Evolutionary conservation across 2,888 invertebrate genomes (phyloP).

Genomic region (Gibbula magus): DNA sequence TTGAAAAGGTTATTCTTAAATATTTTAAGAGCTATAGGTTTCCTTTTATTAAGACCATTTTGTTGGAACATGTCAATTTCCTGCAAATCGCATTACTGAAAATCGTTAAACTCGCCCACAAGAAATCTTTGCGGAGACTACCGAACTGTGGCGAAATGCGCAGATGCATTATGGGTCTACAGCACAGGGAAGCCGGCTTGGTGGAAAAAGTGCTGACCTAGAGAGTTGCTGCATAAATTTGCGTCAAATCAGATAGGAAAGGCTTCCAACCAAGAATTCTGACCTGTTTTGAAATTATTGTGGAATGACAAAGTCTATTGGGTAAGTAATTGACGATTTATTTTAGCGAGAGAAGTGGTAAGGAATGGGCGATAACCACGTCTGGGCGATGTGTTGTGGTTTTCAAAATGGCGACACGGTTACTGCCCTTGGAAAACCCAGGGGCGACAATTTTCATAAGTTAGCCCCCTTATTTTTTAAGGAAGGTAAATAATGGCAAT

Average conservation of each 20-base stretch:
- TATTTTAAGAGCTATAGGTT: too few species aligned
- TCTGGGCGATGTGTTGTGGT: slow-evolving; percentile 25
- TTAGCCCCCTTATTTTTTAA: slow-evolving; percentile 21
- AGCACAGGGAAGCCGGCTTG: slow-evolving; percentile 14
- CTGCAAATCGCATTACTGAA: too few species aligned
- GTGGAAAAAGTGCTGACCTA: slow-evolving; percentile 16
- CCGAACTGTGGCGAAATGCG: not conserved
- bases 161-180: slow-evolving; percentile 23
- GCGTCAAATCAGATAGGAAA: not conserved
- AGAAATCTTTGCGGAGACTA: not conserved
- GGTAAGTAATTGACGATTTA: slow-evolving; percentile 3
- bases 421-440: slow-evolving; percentile 51
- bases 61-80: not conserved
- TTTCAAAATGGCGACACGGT: slow-evolving; percentile 48
- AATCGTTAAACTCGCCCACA: too few species aligned
- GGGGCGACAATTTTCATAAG: slow-evolving; percentile 51
- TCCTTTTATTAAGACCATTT: not conserved
- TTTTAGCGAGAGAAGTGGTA: not conserved
- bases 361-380: slow-evolving; percentile 51
- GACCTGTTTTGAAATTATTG: not conserved
- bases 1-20: too few species aligned
- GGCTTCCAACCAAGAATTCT: not conserved
- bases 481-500: not conserved
- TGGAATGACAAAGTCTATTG: slow-evolving; percentile 16
- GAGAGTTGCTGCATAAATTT: slow-evolving; percentile 22